These are phyloP conservation scores for Sorex maritimensis DNA, from an alignment of 2,797 vertebrate genomes.

Conservation along the genomic window DNA sequence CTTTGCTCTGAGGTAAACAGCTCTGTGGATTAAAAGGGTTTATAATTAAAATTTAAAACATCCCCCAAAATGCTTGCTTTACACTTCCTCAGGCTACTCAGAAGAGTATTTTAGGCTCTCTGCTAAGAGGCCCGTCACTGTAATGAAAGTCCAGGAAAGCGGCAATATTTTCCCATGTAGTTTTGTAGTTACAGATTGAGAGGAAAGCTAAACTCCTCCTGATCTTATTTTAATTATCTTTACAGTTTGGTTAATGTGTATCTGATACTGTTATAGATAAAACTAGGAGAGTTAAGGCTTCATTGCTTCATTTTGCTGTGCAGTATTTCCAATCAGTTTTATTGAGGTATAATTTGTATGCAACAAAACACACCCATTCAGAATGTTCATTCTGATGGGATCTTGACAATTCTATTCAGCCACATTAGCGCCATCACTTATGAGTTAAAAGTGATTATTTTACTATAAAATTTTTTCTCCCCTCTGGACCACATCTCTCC, in stretches of 20 bases:
- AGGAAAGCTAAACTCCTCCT: background rate
- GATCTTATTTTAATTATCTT: background rate
- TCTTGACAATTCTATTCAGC: background rate
- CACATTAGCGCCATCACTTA: too few species aligned
- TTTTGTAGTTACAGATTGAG: background rate
- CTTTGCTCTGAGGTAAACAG: background rate
- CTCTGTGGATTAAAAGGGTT: background rate
- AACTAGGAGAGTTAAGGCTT: background rate
- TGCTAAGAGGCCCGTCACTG: background rate
- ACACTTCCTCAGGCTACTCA: background rate
- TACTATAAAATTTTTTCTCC: too few species aligned
- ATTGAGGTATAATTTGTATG: background rate
- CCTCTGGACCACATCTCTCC: background rate
- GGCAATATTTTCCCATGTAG: background rate
- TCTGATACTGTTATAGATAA: background rate
- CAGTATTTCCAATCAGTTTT: background rate
- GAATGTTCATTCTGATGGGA: background rate
- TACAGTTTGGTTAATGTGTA: too few species aligned
- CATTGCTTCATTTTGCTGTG: background rate
- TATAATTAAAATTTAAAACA: slow-evolving; percentile 35
- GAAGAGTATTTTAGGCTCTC: background rate
- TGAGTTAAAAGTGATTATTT: too few species aligned
- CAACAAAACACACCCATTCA: too few species aligned
- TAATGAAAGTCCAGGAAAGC: background rate
- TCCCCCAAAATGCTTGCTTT: background rate